Base-by-base conservation (phyloP, 2,888 invertebrate species). In the Hanleya hanleyi region DNA sequence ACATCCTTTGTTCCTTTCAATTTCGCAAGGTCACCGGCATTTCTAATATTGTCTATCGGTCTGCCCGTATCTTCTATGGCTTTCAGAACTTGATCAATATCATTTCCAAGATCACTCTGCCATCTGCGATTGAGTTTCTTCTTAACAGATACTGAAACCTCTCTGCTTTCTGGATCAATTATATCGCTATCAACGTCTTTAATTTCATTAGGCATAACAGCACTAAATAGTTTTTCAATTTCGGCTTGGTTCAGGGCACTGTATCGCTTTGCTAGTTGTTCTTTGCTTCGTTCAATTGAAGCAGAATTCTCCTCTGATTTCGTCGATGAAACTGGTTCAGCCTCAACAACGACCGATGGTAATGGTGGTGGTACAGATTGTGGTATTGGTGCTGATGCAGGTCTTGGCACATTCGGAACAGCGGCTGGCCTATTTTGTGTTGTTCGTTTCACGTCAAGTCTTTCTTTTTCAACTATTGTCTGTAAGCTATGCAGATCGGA, bases 71-170 rank as follows among this genome's bases (percentile, higher is more conserved):
- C 85, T 70, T 88, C 87, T 22, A 89, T 87, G 29, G 81, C 81
- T 73, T 86, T 85, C 12, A 89, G 81, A 22, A 87, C 82, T 57
- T 84, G 77, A 66, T 89, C 88, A 38, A 89, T 84, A 33, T 82
- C 83, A 74, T 77, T 79, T 37, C 80, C 81, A 33, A 83, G 69
- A 71, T 82, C 79, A 78, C 81, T 84, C 9, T 80, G 77, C 83
- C 83, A 84, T 32, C 80, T 72, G 22, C 79, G 79, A 62, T 81
- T 84, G 41, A 84, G 73, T 69, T 83, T 78, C 41, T 80, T 77
- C 47, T 83, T 76, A 22, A 83, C 80, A 6, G 85, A 84, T 35
- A 84, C 77, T 7, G 83, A 79, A 1, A 83, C 83, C 9, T 76
- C 71, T 49, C 37, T 37, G 15, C 41, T 37, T 38, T 41, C 66